These are phyloP conservation scores for Triops cancriformis DNA, from an alignment of 1,140 invertebrate genomes.

Conservation along the genomic window DNA sequence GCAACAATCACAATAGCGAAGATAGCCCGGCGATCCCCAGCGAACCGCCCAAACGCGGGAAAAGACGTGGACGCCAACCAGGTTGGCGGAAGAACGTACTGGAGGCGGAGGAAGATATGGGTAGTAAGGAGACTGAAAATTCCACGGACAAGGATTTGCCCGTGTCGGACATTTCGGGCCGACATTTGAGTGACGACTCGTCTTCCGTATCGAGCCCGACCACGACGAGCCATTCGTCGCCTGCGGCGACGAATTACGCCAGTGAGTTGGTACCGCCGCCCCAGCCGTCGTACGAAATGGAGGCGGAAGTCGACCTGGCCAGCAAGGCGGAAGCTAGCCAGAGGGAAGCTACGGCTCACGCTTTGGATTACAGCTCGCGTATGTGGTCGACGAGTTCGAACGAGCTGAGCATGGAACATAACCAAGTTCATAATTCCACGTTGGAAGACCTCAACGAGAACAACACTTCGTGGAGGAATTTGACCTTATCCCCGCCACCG, in stretches of 20 bases:
- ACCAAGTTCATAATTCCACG: neutral
- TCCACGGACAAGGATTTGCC: neutral
- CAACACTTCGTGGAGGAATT: neutral
- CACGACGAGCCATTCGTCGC: conserved; percentile 9
- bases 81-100: conserved; percentile 22
- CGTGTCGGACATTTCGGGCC: neutral
- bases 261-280: conserved; percentile 15
- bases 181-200: conserved; percentile 18
- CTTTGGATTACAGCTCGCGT: neutral
- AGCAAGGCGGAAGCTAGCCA: neutral
- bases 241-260: neutral
- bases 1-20: conserved; percentile 22
- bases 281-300: neutral
- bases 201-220: conserved; percentile 16
- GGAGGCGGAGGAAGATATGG: neutral
- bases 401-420: neutral
- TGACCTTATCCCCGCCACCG: neutral
- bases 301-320: neutral
- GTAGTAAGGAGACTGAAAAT: neutral
- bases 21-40: conserved; percentile 23
- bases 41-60: conserved; percentile 28
- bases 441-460: neutral
- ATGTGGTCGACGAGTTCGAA: neutral
- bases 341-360: neutral
- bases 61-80: conserved; percentile 25